A percentile compares a stretch with the other conserved stretches of the same genome.
These are phyloP conservation scores for Trididemnum miniatum DNA, from an alignment of 23 tunicate genomes.

Conservation along the genomic window DNA sequence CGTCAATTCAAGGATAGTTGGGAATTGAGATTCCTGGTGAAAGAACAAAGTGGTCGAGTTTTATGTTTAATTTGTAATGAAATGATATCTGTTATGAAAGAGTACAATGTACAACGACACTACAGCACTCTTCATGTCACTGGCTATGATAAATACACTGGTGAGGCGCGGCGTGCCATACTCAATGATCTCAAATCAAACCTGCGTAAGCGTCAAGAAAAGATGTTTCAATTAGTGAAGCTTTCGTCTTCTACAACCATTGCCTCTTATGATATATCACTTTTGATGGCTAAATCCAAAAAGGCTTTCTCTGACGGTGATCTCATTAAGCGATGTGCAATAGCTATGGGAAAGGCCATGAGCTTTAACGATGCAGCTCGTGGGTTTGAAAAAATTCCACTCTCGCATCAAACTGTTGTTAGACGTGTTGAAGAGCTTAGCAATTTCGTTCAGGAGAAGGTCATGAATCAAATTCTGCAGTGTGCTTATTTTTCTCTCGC, in stretches of 20 bases:
- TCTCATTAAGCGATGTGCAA: slow-evolving; percentile 42
- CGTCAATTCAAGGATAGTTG: background rate
- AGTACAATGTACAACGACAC: slow-evolving; percentile 73
- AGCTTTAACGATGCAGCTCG: slow-evolving; percentile 35
- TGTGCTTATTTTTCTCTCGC: slow-evolving; percentile 58
- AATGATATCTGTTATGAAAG: slow-evolving; percentile 30
- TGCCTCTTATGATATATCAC: slow-evolving; percentile 48
- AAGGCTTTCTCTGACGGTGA: slow-evolving; percentile 48
- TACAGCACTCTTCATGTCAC: slow-evolving; percentile 49
- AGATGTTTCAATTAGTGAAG: slow-evolving; percentile 32
- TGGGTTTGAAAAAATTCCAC: slow-evolving; percentile 36
- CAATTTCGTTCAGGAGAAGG: slow-evolving; percentile 18
- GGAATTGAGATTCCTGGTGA: slow-evolving; percentile 8
- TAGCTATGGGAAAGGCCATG: slow-evolving; percentile 46
- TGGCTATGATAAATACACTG: slow-evolving; percentile 27
- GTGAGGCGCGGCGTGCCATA: slow-evolving; percentile 29
- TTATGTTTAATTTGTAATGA: slow-evolving; percentile 12
- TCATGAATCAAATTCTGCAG: slow-evolving; percentile 10
- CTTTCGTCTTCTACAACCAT: slow-evolving; percentile 15
- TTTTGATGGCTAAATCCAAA: slow-evolving; percentile 22
- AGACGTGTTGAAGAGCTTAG: slow-evolving; percentile 34
- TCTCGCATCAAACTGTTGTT: slow-evolving; percentile 52
- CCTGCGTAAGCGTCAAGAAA: slow-evolving; percentile 20
- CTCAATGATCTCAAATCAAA: slow-evolving; percentile 35
- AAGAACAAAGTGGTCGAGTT: slow-evolving; percentile 5